phyloP scores from a whole-genome alignment of 2,113 vertebrate species.

The Erinaceus europaeus region DNA sequence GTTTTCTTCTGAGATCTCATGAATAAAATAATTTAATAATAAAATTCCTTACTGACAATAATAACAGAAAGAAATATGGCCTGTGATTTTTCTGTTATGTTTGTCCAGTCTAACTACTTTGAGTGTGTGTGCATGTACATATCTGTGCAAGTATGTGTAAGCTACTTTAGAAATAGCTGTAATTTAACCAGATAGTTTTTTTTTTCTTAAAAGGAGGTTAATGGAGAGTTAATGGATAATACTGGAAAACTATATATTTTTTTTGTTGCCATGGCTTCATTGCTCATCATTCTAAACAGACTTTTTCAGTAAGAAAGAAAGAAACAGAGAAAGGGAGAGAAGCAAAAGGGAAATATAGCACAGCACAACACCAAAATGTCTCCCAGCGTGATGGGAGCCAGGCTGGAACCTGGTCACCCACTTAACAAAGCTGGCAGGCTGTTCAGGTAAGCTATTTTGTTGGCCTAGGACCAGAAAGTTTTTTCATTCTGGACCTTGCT shows the following conservation, averaged over 20 bases:
- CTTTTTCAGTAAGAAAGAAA: no score
- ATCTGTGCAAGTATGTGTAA: background rate
- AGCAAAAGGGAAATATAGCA: no score
- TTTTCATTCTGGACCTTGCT: background rate
- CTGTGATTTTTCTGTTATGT: background rate
- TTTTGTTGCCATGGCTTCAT: background rate
- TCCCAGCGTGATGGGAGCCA: no score
- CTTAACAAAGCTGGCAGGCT: no score
- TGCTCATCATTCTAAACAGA: no score
- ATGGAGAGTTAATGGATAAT: background rate
- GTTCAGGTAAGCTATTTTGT: no score
- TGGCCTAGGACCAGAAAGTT: no score
- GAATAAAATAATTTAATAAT: conserved; percentile 1
- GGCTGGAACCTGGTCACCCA: no score
- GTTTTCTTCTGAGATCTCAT: background rate
- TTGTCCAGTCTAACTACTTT: background rate
- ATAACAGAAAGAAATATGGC: background rate
- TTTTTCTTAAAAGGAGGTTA: background rate
- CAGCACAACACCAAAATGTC: no score
- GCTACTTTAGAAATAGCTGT: background rate
- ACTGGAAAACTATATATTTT: background rate
- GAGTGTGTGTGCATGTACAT: background rate
- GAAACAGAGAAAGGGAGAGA: no score
- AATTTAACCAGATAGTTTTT: background rate
- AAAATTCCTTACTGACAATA: background rate